These are phyloP conservation scores for Cossypha polioptera DNA, from an alignment of 2,797 vertebrate species.

Conservation along the genomic window DNA sequence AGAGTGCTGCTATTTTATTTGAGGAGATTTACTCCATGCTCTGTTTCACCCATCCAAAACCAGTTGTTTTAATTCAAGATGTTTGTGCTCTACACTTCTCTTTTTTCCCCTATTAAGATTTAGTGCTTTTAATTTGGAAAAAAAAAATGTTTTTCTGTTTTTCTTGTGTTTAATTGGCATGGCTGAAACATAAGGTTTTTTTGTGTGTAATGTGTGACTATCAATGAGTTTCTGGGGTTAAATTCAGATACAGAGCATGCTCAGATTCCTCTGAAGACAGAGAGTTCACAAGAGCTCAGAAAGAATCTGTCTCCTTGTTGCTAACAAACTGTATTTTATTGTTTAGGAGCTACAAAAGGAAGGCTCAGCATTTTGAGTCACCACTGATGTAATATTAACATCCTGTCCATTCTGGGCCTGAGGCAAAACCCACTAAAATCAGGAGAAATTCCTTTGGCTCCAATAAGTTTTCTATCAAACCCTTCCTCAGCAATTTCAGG, in stretches of 20 bases:
- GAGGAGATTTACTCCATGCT: conserved; percentile 71
- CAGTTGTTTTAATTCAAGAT: conserved; percentile 53
- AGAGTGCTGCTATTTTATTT: conserved; percentile 56
- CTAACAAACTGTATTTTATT: not conserved
- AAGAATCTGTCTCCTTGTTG: not conserved
- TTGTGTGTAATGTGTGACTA: not conserved
- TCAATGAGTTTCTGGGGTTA: not conserved
- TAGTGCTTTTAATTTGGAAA: not conserved
- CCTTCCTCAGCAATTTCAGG: not conserved
- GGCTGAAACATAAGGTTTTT: not conserved
- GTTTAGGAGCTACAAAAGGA: not conserved
- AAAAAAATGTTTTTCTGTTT: not conserved
- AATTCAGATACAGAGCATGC: not conserved
- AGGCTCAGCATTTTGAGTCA: not conserved
- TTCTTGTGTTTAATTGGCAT: not conserved
- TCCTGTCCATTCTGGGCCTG: not conserved
- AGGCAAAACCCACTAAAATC: not conserved
- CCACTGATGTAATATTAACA: not conserved
- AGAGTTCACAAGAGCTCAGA: not conserved
- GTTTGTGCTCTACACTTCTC: not conserved
- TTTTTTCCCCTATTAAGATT: not conserved
- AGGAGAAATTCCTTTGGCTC: not conserved
- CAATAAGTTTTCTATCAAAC: not conserved
- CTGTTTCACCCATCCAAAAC: conserved; percentile 55
- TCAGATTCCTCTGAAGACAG: not conserved